Evolutionary conservation across 1,140 invertebrate genomes (phyloP).

Genomic region (Gonatopus flavifemur): DNA sequence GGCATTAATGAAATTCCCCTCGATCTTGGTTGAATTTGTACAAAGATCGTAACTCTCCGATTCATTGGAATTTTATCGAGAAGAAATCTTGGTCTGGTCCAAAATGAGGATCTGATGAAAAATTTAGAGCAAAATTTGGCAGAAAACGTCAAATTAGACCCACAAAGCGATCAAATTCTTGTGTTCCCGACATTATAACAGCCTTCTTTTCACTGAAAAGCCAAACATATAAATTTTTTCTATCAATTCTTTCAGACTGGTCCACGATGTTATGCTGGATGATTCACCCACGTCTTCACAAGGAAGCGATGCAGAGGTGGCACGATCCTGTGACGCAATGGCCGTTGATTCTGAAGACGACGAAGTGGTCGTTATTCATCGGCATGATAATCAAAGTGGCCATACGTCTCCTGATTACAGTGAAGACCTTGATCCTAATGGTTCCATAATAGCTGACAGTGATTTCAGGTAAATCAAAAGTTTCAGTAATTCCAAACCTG

Average conservation of each 20-base stretch:
- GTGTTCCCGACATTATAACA: too few species aligned
- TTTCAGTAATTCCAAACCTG: too few species aligned
- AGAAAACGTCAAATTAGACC: too few species aligned
- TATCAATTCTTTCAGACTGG: slow-evolving; percentile 67
- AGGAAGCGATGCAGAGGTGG: slow-evolving; percentile 61
- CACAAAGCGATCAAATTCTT: too few species aligned
- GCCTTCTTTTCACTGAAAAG: too few species aligned
- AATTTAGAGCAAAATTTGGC: too few species aligned
- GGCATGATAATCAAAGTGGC: slow-evolving; percentile 45
- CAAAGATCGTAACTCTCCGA: neutral
- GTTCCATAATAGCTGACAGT: slow-evolving; percentile 52
- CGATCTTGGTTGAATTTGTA: neutral
- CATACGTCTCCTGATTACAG: slow-evolving; percentile 51
- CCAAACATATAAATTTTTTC: too few species aligned
- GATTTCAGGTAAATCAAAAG: slow-evolving; percentile 46
- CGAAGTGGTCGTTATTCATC: slow-evolving; percentile 46
- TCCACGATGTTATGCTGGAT: slow-evolving; percentile 75
- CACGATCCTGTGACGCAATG: slow-evolving; percentile 33
- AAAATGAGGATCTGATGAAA: too few species aligned
- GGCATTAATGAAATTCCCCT: neutral
- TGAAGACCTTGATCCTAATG: slow-evolving; percentile 50
- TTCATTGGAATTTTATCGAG: too few species aligned
- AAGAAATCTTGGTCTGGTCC: too few species aligned
- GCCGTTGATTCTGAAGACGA: slow-evolving; percentile 46
- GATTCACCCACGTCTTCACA: slow-evolving; percentile 76